Evolutionary conservation across 2,797 vertebrate genomes (phyloP).

Genomic region (Spatula versicolor): DNA sequence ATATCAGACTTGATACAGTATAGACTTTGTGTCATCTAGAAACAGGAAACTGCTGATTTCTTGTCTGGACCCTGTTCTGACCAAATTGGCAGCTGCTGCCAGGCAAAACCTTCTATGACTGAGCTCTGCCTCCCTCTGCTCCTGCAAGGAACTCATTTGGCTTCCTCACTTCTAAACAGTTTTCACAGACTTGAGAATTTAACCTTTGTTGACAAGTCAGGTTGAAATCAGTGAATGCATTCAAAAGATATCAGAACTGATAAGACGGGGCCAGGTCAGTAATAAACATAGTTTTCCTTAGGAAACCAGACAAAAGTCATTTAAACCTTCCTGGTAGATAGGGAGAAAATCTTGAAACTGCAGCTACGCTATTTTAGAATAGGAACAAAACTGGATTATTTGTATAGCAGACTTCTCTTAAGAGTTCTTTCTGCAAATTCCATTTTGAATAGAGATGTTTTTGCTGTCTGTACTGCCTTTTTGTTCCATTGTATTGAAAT

Average conservation of each 20-base stretch:
- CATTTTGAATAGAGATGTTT: background rate
- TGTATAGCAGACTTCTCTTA: background rate
- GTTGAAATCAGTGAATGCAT: background rate
- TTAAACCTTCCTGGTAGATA: background rate
- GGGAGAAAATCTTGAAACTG: background rate
- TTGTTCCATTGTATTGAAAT: background rate
- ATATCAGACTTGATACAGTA: background rate
- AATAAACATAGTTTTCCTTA: background rate
- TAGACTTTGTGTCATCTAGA: fast-evolving
- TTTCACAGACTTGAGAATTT: background rate
- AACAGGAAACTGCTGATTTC: background rate
- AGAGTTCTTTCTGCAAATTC: background rate
- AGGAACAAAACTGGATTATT: background rate
- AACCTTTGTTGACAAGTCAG: background rate
- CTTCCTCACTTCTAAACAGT: background rate
- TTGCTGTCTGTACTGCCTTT: background rate
- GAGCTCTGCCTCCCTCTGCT: background rate
- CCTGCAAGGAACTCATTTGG: background rate
- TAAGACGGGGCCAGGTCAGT: background rate
- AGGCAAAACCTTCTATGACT: background rate
- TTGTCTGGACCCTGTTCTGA: background rate
- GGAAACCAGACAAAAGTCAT: background rate
- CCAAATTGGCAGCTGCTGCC: background rate
- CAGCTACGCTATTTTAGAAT: background rate
- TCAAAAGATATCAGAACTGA: background rate